Evolutionary conservation across 1,140 invertebrate species (phyloP), one percentile per base, ranked within the genome.

Genomic region (Notospermus geniculatus): DNA sequence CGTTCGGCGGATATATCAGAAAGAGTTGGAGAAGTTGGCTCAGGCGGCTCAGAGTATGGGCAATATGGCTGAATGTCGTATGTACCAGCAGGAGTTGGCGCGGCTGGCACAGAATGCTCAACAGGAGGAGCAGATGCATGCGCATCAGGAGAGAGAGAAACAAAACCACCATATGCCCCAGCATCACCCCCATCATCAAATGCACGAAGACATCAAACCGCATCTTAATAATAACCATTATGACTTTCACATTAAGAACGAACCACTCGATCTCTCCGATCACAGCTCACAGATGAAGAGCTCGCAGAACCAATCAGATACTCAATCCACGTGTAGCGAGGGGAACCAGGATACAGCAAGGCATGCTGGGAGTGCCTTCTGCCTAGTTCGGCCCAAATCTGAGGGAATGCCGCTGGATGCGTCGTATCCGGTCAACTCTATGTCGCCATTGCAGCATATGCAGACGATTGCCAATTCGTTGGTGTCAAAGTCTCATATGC

Each of bases 381-480:
- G 90, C 54, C 81, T 92, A 69, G 88, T 92, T 46, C 84, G 90
- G 78, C 90, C 90, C 9, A 66, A 91, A 90, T 54, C 61, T 45
- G 59, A 59, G 39, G 75, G 89, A 87, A 39, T 86, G 87, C 83
- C 54, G 90, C 91, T 66, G 91, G 92, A 75, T 90, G 91, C 1
- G 29, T 50, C 52, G 50, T 46, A 57, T 57, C 56, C 60, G 22
- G 22, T 65, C 13, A 72, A 76, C 52, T 71, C 68, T 41, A 59
- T 74, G 23, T 95, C 92, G 74, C 95, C 95, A 0, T 83, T 98
- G 17, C 95, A 97, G 78, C 84, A 94, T 69, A 98, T 98, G 93
- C 95, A 95, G 55, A 96, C 92, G 59, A 97, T 97, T 65, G 97
- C 95, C 27, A 98, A 98, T 76, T 95, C 93, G 58, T 92, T 93